Evolutionary conservation across 1,140 invertebrate genomes (phyloP), one percentile per base, ranked within the genome.

Genomic region (Drosophila lowei): DNA sequence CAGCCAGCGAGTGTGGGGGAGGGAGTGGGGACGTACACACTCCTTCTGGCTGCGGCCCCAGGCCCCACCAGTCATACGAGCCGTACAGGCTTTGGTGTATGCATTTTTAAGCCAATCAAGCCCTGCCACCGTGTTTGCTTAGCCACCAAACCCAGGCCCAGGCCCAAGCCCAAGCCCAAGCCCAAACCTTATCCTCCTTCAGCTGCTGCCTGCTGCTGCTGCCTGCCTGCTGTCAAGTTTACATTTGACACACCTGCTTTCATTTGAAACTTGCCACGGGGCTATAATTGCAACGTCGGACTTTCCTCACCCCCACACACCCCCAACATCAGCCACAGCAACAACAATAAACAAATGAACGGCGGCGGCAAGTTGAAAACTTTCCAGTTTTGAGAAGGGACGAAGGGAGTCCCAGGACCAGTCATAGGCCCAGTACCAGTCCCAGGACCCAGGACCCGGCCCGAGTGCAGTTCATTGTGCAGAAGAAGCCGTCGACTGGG

Each of bases 191-290:
- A 23, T 7, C 16, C 30, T 65, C 16, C 34, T 38, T 11, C 16
- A n/a, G 34, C 55, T 15, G 15, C 4, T 30, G 25, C 34, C 34
- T n/a, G 23, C 11, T 44, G 15, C 25, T 25, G 46, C 30, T 47
- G 41, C 60, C 60, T 41, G 58, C 43, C 47, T 55, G 43, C 70
- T 61, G 74, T 73, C 63, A 64, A 83, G 83, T 88, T 86, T 86
- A 88, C 72, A 79, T 88, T 88, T 88, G 83, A 88, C 83, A 88
- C 83, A 88, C 83, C 83, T 88, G 83, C 83, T 88, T 88, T 83
- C 64, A 88, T 88, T 88, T 83, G 79, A 79, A 88, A 83, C 71
- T 65, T 79, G 83, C 78, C 79, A 61, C 61, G 57, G 71, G 83
- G 71, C 75, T 66, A 76, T 88, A 79, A 88, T 88, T 88, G 83